Base-by-base conservation (phyloP, 2,888 invertebrate species). In the Eledona agricola region DNA sequence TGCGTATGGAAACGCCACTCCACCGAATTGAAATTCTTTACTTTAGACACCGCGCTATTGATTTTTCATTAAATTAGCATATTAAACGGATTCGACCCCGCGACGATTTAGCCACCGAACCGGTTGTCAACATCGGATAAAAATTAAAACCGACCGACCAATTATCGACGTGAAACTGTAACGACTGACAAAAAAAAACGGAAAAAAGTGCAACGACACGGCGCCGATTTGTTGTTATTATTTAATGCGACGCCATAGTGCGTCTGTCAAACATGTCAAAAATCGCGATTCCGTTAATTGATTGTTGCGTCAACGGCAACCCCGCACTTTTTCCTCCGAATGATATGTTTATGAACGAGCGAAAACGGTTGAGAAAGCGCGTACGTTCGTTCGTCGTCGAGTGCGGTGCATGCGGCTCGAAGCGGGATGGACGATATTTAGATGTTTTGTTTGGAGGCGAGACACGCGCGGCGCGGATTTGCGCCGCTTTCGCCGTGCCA, bases 261-360 rank as follows among this genome's bases (percentile, higher is more conserved):
- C n/a, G n/a, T n/a, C n/a, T n/a, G n/a, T n/a, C n/a, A n/a, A n/a
- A n/a, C n/a, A n/a, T n/a, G n/a, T n/a, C n/a, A n/a, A n/a, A n/a
- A n/a, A 2, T 26, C 9, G 3, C 6, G 9, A n/a, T 12, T 29
- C 28, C 10, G 28, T 29, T 12, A 29, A 29, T 12, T 29, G 29
- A 3, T 12, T 1, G 19, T 28, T 9, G 13, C 17, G 19, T 40
- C 26, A 16, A 23, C 22, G 22, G 31, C 45, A 43, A 31, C 45
- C 32, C 32, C 23, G 37, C 37, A 37, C 23, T 51, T 54, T 51
- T 57, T 43, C 34, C 32, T 35, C 20, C 22, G 46, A 57, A 54
- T 50, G 57, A 54, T 42, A 54, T 57, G 57, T 62, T 58, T 55
- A 59, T 58, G 58, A 62, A 60, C 57, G 62, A 52, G 34, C 42